phyloP scores from a whole-genome alignment of 2,888 invertebrate species.

The Eumerus sabulonum region DNA sequence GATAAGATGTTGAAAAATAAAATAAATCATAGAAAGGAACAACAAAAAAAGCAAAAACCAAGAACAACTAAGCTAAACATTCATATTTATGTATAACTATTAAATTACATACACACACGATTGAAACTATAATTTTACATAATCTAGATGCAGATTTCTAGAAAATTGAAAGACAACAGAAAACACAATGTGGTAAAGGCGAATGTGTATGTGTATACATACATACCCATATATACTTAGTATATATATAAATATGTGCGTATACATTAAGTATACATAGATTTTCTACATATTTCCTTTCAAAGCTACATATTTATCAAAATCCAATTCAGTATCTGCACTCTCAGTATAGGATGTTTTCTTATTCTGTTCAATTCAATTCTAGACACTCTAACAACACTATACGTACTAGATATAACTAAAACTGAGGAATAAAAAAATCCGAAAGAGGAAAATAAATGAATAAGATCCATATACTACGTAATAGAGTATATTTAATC shows the following conservation, averaged over 20 bases:
- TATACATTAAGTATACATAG: constrained; percentile 20
- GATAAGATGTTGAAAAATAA: constrained; percentile 58
- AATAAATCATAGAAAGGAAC: constrained; percentile 30
- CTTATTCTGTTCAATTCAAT: constrained; percentile 26
- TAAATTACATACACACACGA: constrained; percentile 53
- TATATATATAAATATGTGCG: constrained; percentile 3
- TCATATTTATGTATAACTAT: constrained; percentile 60
- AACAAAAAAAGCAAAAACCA: constrained; percentile 34
- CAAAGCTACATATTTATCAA: constrained; percentile 42
- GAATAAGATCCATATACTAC: constrained; percentile 6
- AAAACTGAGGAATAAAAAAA: constrained; percentile 12
- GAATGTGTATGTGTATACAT: not conserved
- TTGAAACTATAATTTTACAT: constrained; percentile 44
- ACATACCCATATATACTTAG: constrained; percentile 30
- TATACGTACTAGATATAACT: not conserved
- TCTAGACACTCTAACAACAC: constrained; percentile 16
- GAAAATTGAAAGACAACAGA: constrained; percentile 10
- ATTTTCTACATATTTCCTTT: constrained; percentile 60
- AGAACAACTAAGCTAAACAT: constrained; percentile 61
- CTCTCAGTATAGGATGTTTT: constrained; percentile 49
- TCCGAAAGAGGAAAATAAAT: constrained; percentile 25
- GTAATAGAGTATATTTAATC: constrained; percentile 12
- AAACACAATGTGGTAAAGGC: not conserved
- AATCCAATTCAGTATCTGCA: constrained; percentile 59
- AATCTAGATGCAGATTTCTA: constrained; percentile 23